Conservation (phyloP, 2,797 vertebrate species). For the Paedocypris micromegethes region DNA sequence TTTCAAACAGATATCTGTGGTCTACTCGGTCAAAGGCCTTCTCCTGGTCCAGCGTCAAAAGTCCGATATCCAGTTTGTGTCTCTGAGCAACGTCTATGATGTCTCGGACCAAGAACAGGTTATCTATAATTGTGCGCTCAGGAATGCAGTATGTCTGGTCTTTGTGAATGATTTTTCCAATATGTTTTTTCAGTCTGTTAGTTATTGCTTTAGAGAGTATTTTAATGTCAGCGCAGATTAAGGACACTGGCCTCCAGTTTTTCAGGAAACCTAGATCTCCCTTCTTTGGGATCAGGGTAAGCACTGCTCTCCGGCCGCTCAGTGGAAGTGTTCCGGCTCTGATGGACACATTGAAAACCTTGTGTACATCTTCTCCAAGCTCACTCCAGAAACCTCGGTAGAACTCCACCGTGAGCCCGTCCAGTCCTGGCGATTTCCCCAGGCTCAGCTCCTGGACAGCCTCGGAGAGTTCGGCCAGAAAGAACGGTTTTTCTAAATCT, state of each 20-base stretch:
- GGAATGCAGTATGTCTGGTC: slow-evolving; percentile 2
- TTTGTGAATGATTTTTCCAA: neutral
- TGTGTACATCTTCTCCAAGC: neutral
- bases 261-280: neutral
- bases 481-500: neutral
- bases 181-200: too few species aligned
- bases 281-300: neutral
- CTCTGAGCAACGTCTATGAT: neutral
- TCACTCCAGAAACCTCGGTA: neutral
- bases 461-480: neutral
- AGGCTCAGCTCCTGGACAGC: neutral
- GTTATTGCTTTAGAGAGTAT: slow-evolving; percentile 7
- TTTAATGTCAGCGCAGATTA: neutral
- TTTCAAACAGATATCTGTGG: too few species aligned
- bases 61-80: neutral
- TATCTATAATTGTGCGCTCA: neutral
- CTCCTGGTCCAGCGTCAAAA: neutral
- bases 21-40: neutral
- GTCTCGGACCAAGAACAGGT: slow-evolving; percentile 2
- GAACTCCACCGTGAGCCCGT: neutral
- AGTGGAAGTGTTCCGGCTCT: neutral
- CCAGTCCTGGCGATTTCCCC: neutral
- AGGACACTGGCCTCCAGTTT: neutral
- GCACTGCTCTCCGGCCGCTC: neutral
- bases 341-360: neutral